Conservation (phyloP, 2,888 invertebrate genomes). For the Netelia melanura region DNA sequence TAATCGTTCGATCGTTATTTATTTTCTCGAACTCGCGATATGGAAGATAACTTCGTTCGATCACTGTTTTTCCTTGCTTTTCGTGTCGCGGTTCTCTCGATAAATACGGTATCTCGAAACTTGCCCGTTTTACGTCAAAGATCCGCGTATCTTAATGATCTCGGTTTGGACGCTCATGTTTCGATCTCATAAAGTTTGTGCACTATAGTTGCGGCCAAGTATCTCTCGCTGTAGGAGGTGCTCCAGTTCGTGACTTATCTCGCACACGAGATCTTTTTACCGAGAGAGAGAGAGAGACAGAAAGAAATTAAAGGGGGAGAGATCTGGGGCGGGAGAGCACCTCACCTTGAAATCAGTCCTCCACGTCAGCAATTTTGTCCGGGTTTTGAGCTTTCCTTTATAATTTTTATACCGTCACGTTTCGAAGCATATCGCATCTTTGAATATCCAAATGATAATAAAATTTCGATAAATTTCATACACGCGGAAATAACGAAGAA, state of each 20-base stretch:
- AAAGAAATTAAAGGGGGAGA: neutral
- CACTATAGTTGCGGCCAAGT: conserved; percentile 39
- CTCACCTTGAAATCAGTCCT: conserved; percentile 58
- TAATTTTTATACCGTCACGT: conserved; percentile 46
- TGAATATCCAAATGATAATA: neutral
- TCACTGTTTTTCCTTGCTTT: conserved; percentile 12
- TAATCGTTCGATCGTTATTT: neutral
- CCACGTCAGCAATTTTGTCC: conserved; percentile 48
- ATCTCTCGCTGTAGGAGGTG: conserved; percentile 48
- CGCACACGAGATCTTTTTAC: conserved; percentile 44
- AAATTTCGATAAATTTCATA: neutral
- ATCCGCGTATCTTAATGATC: conserved; percentile 57
- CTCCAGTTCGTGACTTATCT: conserved; percentile 69
- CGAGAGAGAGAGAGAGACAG: neutral
- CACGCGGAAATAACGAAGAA: too few relatives aligned
- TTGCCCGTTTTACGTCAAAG: conserved; percentile 13
- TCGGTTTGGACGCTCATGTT: conserved; percentile 60
- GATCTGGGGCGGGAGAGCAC: conserved; percentile 3
- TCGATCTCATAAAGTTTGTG: conserved; percentile 63
- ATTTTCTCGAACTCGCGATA: conserved; percentile 25
- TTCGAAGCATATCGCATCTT: neutral
- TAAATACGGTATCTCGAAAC: conserved; percentile 20
- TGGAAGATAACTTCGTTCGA: conserved; percentile 39
- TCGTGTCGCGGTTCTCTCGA: conserved; percentile 17
- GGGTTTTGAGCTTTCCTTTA: conserved; percentile 42